phyloP scores from a whole-genome alignment of 2,888 invertebrate genomes.

The Protodeltote pygarga region DNA sequence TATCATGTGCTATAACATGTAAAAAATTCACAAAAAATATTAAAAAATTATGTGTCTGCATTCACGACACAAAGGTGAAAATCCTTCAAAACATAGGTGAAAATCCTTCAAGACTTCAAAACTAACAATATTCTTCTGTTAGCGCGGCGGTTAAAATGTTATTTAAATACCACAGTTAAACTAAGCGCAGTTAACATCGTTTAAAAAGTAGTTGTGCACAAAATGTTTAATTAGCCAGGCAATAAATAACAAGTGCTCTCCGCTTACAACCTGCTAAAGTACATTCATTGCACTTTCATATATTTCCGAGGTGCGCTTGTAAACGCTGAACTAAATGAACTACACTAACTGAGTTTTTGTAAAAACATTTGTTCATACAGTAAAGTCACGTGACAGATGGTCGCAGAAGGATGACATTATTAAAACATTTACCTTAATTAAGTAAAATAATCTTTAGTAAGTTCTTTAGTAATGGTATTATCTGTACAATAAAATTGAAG shows the following conservation, averaged over 20 bases:
- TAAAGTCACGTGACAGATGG: background rate
- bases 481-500: too few relatives aligned
- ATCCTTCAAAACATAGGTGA: too few relatives aligned
- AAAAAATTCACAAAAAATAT: too few relatives aligned
- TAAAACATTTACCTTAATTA: too few relatives aligned
- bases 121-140: too few relatives aligned
- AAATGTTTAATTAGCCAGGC: constrained; percentile 45
- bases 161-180: background rate
- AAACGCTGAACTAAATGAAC: constrained; percentile 43
- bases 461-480: too few relatives aligned
- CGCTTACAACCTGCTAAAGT: constrained; percentile 42
- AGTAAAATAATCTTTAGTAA: too few relatives aligned
- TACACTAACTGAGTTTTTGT: constrained; percentile 38
- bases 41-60: too few relatives aligned
- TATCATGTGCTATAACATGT: too few relatives aligned
- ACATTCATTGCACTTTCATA: constrained; percentile 44
- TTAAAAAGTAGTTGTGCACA: constrained; percentile 12
- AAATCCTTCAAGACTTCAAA: too few relatives aligned
- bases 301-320: constrained; percentile 33
- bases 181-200: background rate
- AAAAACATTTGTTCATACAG: constrained; percentile 36
- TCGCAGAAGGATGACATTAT: constrained; percentile 1
- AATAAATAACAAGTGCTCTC: constrained; percentile 36
- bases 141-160: too few relatives aligned
- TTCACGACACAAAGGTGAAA: too few relatives aligned